Percentiles rank a stretch among this genome's conserved stretches.
Evolutionary conservation across 2,888 invertebrate genomes (phyloP).

Genomic region (Plusia festucae): DNA sequence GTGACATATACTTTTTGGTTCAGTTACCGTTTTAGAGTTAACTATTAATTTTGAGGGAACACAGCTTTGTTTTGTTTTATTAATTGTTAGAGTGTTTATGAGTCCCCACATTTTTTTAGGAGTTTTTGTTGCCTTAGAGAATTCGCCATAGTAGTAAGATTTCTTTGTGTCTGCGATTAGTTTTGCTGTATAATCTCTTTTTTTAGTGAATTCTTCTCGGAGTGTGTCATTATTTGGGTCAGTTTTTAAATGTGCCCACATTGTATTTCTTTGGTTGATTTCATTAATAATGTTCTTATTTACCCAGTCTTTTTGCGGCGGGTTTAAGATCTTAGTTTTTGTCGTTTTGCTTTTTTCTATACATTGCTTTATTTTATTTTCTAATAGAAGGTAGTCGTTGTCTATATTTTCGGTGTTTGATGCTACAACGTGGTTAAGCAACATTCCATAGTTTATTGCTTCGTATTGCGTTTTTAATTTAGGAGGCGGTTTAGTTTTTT

Average conservation of each 20-base stretch:
- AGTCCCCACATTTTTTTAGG: constrained; percentile 8
- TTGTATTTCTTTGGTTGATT: constrained; percentile 5
- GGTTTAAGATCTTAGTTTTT: too few species aligned
- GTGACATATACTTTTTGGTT: background rate
- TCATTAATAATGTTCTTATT: background rate
- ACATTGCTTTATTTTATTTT: too few species aligned
- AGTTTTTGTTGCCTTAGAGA: background rate
- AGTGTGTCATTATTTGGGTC: background rate
- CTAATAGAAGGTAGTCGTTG: too few species aligned
- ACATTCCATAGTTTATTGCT: background rate
- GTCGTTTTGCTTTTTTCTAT: too few species aligned
- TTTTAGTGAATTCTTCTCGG: background rate
- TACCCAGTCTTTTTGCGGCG: too few species aligned
- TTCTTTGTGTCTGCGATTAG: background rate
- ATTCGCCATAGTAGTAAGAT: background rate
- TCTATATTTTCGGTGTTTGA: background rate
- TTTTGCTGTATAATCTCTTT: background rate
- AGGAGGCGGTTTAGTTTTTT: background rate
- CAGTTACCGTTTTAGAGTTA: background rate
- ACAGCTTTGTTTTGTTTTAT: background rate
- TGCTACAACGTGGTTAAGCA: background rate
- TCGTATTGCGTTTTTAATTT: constrained; percentile 4
- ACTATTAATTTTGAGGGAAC: constrained; percentile 1
- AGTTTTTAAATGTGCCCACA: background rate
- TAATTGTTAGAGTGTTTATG: constrained; percentile 3